A percentile compares a stretch with the other conserved stretches of the same genome.
phyloP scores from a whole-genome alignment of 2,797 vertebrate species.

The Parauchenoglanis punctatus region DNA sequence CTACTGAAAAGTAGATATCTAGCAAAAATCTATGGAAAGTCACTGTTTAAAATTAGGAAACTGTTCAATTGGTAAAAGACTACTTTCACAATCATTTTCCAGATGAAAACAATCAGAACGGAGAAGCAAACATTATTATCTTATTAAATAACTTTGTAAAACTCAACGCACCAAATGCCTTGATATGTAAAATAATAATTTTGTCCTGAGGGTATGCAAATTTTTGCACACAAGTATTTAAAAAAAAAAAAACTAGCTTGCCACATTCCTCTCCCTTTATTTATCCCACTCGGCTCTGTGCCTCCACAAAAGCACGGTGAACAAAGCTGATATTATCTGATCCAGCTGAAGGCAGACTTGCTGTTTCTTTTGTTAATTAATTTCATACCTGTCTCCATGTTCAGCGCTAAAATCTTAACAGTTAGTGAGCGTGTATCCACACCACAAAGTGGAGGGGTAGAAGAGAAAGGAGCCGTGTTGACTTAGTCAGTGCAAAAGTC shows the following conservation, averaged over 20 bases:
- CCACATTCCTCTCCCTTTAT: neutral
- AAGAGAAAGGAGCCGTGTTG: constrained; percentile 59
- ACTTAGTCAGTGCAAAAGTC: constrained; percentile 54
- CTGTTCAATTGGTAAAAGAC: neutral
- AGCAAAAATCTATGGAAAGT: neutral
- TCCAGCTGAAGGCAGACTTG: constrained; percentile 61
- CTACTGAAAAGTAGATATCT: neutral
- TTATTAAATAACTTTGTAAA: neutral
- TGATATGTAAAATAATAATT: neutral
- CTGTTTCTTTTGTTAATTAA: constrained; percentile 79
- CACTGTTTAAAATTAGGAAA: neutral
- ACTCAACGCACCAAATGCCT: neutral
- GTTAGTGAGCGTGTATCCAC: constrained; percentile 63
- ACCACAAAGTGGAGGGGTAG: constrained; percentile 53
- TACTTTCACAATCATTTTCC: neutral
- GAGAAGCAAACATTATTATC: neutral
- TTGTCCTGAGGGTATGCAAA: neutral
- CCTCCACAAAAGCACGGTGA: constrained; percentile 49
- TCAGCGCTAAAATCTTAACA: constrained; percentile 71
- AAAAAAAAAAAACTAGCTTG: neutral
- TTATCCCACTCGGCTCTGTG: constrained; percentile 38
- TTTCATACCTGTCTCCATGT: constrained; percentile 73
- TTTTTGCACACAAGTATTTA: neutral
- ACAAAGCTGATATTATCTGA: constrained; percentile 69
- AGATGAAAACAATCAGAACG: neutral